Base-by-base conservation (phyloP, 2,113 vertebrate species). In the Forbesichthys agassizii region DNA sequence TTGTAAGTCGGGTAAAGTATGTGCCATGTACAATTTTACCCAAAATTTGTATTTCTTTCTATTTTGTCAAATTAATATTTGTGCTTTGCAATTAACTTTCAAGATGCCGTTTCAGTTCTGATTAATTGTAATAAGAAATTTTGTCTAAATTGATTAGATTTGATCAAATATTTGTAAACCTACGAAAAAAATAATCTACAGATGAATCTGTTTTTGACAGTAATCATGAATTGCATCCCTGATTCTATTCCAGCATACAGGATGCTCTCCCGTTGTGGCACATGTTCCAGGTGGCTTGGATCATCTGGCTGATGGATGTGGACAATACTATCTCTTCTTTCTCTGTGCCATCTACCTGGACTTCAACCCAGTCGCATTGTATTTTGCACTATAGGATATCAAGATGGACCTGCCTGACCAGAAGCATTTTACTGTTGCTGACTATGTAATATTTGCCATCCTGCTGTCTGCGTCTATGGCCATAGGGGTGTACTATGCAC, bases 401-500 rank as follows among this genome's bases (percentile, higher is more conserved):
- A 27, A 3, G 3, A 92, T 92, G 91, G 88, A 90, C 48, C 76
- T 64, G 7, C 68, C 64, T 33, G 2, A 48, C 36, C 78, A 83
- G 72, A 93, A 93, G 79, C 85, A 88, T 81, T 98, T 99, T 77
- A 86, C 89, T 0, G 47, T 54, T 0, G 78, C 82, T 8, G 97
- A 99, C 88, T 99, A 96, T 68, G 89, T 91, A 67, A 94, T 99
- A 61, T 98, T 98, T 0, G 90, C 64, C 0, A 51, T 96, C 69
- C 75, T 98, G 74, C 88, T 99, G 63, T 85, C 93, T 11, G 81
- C 94, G 47, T 98, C 97, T 0, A 78, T 92, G 0, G 92, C 75
- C 74, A 97, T 98, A n/a, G 97, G 97, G 11, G 91, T 99, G 8
- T 99, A 92, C 86, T 91, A 99, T 0, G 96, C 96, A 0, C 88